phyloP scores from a whole-genome alignment of 2,888 invertebrate species.

The Callyntrura sp. region DNA sequence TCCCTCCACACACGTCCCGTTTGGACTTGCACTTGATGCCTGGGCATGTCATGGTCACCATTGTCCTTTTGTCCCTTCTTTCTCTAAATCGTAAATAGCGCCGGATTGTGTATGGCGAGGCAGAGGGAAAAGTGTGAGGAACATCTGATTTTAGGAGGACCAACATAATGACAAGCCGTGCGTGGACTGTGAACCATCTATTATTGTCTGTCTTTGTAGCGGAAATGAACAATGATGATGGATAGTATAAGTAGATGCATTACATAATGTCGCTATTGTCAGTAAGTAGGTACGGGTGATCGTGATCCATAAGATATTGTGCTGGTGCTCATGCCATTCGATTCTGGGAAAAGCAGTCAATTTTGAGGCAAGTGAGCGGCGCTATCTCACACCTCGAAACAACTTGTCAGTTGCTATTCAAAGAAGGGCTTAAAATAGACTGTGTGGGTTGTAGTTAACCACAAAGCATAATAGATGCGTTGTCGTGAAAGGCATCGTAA shows the following conservation, averaged over 20 bases:
- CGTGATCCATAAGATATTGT: too few species aligned
- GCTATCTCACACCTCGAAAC: conserved; percentile 63
- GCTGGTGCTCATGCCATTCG: neutral
- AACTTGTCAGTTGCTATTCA: conserved; percentile 24
- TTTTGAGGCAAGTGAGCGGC: conserved; percentile 63
- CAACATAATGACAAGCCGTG: too few species aligned
- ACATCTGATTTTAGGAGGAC: neutral
- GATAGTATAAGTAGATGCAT: too few species aligned
- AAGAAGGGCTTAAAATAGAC: neutral
- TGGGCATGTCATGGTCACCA: neutral
- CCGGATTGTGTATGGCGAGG: neutral
- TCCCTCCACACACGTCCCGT: too few species aligned
- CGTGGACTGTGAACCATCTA: too few species aligned
- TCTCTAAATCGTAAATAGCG: neutral
- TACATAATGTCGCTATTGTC: too few species aligned
- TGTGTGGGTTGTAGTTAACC: too few species aligned
- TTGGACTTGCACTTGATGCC: neutral
- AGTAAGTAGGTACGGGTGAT: too few species aligned
- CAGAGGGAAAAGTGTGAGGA: neutral
- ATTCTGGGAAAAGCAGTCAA: neutral
- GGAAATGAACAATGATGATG: too few species aligned
- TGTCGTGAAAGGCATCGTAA: conserved; percentile 55
- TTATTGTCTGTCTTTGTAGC: too few species aligned
- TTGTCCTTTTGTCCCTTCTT: neutral
- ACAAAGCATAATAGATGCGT: too few species aligned